Evolutionary conservation across 2,888 invertebrate species (phyloP), one percentile per base, ranked within the genome.

Genomic region (Hypolimnas misippus): DNA sequence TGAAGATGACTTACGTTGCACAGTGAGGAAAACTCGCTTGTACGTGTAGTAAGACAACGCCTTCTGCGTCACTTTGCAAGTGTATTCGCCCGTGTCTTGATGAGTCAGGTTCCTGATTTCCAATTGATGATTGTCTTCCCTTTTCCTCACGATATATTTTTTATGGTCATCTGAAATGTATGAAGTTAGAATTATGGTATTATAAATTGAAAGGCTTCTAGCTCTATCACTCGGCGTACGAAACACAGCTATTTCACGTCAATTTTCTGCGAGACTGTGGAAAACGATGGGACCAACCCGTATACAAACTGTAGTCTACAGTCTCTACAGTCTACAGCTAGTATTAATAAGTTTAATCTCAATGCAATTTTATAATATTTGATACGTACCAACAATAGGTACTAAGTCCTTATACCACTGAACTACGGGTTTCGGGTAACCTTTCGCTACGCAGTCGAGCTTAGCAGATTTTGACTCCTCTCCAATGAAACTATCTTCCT

Each of bases 31-130:
- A 2, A 87, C 78, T 6, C 75, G 79, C 70, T 88, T 89, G 57
- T 86, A 82, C 0, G 84, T 82, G 67, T 86, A 91, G 70, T 89
- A 79, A 0, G 86, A 86, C 17, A 92, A 72, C 0, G 74, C 75
- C 62, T 87, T 84, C 67, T 91, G 92, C 0, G 84, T 85, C 10
- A 87, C 86, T 73, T 87, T 88, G 67, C 92, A 92, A 29, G 83
- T 78, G 62, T 90, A 92, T 29, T 82, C 78, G 6, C 86, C 91
- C 0, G 83, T 79, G 63, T 90, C 91, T 51, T 75, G 76, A 60
- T 89, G 86, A 1, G 79, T 79, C n/a, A 91, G 71, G 57, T 83
- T 83, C 67, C 79, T 86, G 40, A 92, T 89, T 68, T 84, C 85
- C 67, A 92, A 62, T 6, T 82, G 77, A 65, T 86, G 73, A 50